Evolutionary conservation across 2,797 vertebrate genomes (phyloP).

Genomic region (Channa striata): DNA sequence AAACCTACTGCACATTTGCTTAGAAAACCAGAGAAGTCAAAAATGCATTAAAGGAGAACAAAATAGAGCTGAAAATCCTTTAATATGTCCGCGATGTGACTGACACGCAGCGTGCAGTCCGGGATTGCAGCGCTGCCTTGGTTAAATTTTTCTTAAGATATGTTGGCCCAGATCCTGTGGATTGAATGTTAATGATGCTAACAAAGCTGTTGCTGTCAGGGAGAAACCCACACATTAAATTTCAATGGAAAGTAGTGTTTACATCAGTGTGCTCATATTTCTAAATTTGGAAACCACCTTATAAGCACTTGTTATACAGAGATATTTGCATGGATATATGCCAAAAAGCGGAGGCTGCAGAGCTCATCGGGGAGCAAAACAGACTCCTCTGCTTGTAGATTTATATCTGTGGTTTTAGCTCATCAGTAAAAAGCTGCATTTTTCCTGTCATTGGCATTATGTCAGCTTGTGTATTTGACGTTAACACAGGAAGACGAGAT

Average conservation of each 20-base stretch:
- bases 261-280: conserved; percentile 14
- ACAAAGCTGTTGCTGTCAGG: conserved; percentile 1
- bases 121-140: neutral
- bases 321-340: conserved; percentile 27
- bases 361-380: conserved; percentile 24
- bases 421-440: conserved; percentile 36
- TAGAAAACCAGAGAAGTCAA: neutral
- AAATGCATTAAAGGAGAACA: neutral
- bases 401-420: conserved; percentile 35
- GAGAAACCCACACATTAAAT: neutral
- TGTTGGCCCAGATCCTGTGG: neutral
- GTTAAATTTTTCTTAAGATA: neutral
- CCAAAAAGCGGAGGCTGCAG: conserved; percentile 20
- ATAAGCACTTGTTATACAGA: conserved; percentile 19
- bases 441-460: conserved; percentile 37
- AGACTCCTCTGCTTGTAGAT: conserved; percentile 26
- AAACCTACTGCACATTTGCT: conserved; percentile 1
- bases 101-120: neutral
- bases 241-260: conserved; percentile 14
- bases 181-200: conserved; percentile 1
- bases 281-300: conserved; percentile 21
- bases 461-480: conserved; percentile 34
- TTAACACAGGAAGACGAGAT: conserved; percentile 32
- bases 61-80: neutral
- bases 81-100: neutral